Percentiles rank a stretch among this genome's conserved stretches.
Evolutionary conservation across 2,113 vertebrate genomes (phyloP).

Genomic region (Alethe diademata): DNA sequence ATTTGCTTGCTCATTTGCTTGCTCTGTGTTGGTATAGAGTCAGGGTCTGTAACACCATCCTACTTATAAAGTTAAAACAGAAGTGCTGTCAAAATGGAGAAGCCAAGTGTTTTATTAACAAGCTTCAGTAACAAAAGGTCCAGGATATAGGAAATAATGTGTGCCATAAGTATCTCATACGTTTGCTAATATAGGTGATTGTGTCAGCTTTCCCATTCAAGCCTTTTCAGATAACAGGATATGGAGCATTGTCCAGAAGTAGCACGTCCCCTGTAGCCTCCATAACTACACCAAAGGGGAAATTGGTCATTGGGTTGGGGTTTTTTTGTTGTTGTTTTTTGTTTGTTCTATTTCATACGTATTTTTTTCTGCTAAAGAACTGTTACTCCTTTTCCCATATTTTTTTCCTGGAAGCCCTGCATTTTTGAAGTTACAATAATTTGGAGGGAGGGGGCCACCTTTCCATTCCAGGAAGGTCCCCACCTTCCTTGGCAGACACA

Average conservation of each 20-base stretch:
- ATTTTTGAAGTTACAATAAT: not conserved
- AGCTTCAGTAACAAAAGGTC: not conserved
- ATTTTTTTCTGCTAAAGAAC: not conserved
- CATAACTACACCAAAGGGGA: not conserved
- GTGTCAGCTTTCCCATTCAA: not conserved
- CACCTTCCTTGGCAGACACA: not conserved
- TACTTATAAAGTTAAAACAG: not conserved
- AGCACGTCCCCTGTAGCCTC: not conserved
- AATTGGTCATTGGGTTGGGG: not conserved
- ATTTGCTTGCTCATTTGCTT: not conserved
- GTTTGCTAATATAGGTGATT: not conserved
- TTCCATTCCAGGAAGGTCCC: not conserved
- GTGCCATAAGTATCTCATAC: not conserved
- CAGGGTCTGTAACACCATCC: not conserved
- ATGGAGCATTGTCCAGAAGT: not conserved
- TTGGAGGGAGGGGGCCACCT: not conserved
- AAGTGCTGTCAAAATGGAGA: not conserved
- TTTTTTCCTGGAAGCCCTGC: not conserved
- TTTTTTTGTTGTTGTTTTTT: not conserved
- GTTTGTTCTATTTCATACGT: too few species aligned
- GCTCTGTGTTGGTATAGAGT: not conserved
- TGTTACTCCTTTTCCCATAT: not conserved
- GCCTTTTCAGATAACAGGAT: not conserved
- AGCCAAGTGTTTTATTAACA: not conserved
- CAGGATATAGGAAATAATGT: not conserved